Conservation (phyloP, 1,140 invertebrate species). For the Choristoneura fumiferana region DNA sequence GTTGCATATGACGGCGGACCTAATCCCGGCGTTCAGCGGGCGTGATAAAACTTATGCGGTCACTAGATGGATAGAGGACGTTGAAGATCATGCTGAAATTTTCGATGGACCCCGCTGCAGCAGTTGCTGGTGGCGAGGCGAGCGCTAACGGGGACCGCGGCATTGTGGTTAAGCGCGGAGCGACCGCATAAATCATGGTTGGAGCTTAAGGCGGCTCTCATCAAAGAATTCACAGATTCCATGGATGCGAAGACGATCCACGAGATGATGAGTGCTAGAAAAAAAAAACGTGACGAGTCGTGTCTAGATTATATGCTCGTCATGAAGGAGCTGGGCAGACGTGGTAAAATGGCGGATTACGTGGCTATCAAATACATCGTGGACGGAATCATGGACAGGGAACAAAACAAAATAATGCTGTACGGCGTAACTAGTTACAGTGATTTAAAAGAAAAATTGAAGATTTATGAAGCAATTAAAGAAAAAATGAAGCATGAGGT, state of each 20-base stretch:
- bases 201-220: constrained; percentile 16
- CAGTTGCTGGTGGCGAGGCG: constrained; percentile 24
- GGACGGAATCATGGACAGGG: constrained; percentile 24
- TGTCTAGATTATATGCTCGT: constrained; percentile 21
- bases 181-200: constrained; percentile 13
- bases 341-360: not conserved
- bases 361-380: constrained; percentile 23
- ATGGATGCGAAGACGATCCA: constrained; percentile 18
- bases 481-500: constrained; percentile 15
- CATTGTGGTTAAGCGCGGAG: constrained; percentile 25
- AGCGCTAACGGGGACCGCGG: constrained; percentile 25
- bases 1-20: not conserved
- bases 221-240: constrained; percentile 26
- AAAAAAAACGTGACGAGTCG: constrained; percentile 5
- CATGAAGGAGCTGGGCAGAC: constrained; percentile 12
- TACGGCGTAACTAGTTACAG: constrained; percentile 25
- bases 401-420: constrained; percentile 25
- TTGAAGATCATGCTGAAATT: constrained; percentile 25
- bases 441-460: constrained; percentile 23
- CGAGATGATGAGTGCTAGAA: constrained; percentile 21
- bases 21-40: not conserved
- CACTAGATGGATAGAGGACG: constrained; percentile 24
- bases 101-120: constrained; percentile 24
- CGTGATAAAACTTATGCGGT: constrained; percentile 12
- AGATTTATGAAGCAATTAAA: constrained; percentile 20